A percentile compares a stretch with the other conserved stretches of the same genome.
phyloP scores from a whole-genome alignment of 2,113 vertebrate genomes.

The Drymodes brunneopygia region DNA sequence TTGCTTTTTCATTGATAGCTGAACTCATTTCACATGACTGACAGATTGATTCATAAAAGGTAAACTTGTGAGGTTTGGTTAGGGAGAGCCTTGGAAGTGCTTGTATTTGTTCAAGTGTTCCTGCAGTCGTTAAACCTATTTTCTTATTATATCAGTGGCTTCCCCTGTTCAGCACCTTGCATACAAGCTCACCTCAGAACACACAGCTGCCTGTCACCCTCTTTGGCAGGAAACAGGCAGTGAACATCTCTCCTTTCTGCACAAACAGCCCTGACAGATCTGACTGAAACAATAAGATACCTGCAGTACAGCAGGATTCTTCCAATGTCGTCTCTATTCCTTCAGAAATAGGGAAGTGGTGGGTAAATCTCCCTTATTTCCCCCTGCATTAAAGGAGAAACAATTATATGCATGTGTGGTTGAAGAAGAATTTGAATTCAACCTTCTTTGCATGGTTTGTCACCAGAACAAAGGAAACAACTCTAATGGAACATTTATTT shows the following conservation, averaged over 20 bases:
- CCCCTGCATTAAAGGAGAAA: not conserved
- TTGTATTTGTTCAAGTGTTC: not conserved
- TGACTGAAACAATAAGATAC: not conserved
- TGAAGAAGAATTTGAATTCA: not conserved
- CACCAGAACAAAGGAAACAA: not conserved
- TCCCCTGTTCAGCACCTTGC: not conserved
- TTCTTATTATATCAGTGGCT: not conserved
- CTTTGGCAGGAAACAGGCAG: not conserved
- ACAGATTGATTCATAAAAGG: not conserved
- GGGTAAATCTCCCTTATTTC: not conserved
- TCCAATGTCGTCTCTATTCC: not conserved
- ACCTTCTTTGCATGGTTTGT: not conserved
- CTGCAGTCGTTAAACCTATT: not conserved
- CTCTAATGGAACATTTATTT: slow-evolving; percentile 2
- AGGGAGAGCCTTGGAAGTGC: not conserved
- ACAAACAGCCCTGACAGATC: not conserved
- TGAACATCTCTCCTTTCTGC: not conserved
- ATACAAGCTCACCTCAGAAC: not conserved
- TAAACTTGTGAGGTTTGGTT: not conserved
- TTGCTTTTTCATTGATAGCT: slow-evolving; percentile 49
- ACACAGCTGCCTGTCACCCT: not conserved
- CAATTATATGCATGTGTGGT: not conserved
- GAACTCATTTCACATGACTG: slow-evolving; percentile 42
- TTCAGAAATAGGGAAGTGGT: not conserved
- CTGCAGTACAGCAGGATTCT: not conserved